A percentile compares a stretch with the other conserved stretches of the same genome.
These are phyloP conservation scores for Pipistrellus pygmaeus DNA, from an alignment of 2,797 vertebrate species.

Conservation along the genomic window DNA sequence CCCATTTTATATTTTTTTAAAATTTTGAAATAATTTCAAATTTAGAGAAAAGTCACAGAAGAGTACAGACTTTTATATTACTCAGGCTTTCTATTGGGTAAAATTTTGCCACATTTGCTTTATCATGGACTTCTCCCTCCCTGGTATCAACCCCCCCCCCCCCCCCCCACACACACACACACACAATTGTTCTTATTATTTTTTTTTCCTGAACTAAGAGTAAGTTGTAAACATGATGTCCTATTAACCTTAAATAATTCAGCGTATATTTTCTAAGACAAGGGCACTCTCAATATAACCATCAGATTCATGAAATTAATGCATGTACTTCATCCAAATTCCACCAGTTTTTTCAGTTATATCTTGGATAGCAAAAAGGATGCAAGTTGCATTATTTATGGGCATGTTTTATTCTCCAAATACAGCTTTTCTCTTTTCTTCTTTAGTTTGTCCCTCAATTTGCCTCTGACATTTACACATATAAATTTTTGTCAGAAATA, in stretches of 20 bases:
- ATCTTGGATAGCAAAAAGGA: not conserved
- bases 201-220: slow-evolving; percentile 46
- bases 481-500: slow-evolving; percentile 19
- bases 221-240: not conserved
- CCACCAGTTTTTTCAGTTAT: not conserved
- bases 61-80: not conserved
- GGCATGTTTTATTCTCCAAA: not conserved
- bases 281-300: not conserved
- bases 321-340: not conserved
- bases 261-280: slow-evolving; percentile 41
- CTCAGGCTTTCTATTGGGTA: not conserved
- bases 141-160: not conserved
- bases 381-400: not conserved
- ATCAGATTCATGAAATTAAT: slow-evolving; percentile 22
- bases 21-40: slow-evolving; percentile 40
- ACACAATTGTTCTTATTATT: not conserved
- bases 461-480: not conserved
- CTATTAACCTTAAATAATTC: not conserved
- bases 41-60: slow-evolving; percentile 2
- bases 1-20: not conserved
- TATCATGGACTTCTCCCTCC: not conserved
- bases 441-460: not conserved
- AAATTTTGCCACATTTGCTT: slow-evolving; percentile 4
- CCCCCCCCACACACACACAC: too few species aligned
- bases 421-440: not conserved